A percentile compares a stretch with the other conserved stretches of the same genome.
Evolutionary conservation across 2,888 invertebrate species (phyloP).

Genomic region (Eudemis profundana): DNA sequence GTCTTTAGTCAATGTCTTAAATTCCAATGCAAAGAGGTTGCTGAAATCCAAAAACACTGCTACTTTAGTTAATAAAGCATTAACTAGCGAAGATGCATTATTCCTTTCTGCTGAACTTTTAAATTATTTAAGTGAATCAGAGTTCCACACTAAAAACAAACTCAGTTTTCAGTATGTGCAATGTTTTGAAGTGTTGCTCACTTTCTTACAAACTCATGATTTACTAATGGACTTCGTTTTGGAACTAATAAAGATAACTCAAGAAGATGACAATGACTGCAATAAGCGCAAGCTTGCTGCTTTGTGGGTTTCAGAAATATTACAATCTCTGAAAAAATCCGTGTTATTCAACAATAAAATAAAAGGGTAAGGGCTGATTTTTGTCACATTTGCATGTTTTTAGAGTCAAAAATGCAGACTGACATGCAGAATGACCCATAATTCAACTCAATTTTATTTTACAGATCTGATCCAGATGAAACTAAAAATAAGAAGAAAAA

Average conservation of each 20-base stretch:
- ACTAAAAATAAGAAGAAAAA: constrained; percentile 59
- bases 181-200: constrained; percentile 84
- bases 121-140: constrained; percentile 57
- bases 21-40: constrained; percentile 61
- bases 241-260: constrained; percentile 73
- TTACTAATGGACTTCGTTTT: constrained; percentile 77
- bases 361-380: constrained; percentile 68
- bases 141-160: constrained; percentile 56
- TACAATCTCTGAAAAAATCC: constrained; percentile 72
- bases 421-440: no score
- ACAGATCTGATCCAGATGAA: constrained; percentile 56
- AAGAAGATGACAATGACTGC: constrained; percentile 58
- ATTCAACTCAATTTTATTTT: constrained; percentile 49
- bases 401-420: no score
- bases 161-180: constrained; percentile 65
- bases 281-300: constrained; percentile 74
- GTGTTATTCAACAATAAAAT: constrained; percentile 63
- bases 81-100: constrained; percentile 68
- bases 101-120: constrained; percentile 71
- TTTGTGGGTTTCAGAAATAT: constrained; percentile 83
- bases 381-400: no score
- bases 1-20: constrained; percentile 61
- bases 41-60: constrained; percentile 58
- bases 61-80: constrained; percentile 59
- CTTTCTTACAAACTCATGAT: constrained; percentile 80